Conservation (phyloP, 2,797 vertebrate species). For the Sardinella longiceps region DNA sequence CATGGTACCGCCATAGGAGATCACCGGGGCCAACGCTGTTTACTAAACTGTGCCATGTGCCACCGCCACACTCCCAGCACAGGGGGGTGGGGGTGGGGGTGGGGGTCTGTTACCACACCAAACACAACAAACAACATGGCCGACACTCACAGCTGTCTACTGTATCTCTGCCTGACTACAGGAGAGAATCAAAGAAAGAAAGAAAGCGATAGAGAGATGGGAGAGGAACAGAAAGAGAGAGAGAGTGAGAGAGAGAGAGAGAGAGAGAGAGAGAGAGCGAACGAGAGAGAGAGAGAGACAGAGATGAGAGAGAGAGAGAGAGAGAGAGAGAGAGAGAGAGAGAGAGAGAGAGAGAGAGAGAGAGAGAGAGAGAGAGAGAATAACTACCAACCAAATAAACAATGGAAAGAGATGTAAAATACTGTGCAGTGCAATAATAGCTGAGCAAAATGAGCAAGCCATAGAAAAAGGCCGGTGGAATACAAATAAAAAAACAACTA, state of each 20-base stretch:
- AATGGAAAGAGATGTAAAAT: not conserved
- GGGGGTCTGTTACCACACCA: not conserved
- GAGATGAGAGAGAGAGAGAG: not conserved
- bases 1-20: not conserved
- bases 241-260: not conserved
- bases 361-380: not conserved
- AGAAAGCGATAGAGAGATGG: not conserved
- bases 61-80: not conserved
- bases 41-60: constrained; percentile 39
- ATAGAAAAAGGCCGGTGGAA: not conserved
- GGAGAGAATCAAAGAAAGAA: not conserved
- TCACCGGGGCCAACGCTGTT: not conserved
- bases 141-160: not conserved
- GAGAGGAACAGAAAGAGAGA: no score
- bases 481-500: no score
- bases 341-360: not conserved
- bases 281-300: no score
- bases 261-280: not conserved
- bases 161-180: not conserved
- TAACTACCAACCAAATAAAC: not conserved
- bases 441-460: not conserved
- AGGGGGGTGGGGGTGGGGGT: no score
- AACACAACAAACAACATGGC: constrained; percentile 5
- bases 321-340: not conserved
- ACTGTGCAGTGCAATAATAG: not conserved